Conservation (phyloP, 2,113 vertebrate genomes). For the Otis tarda region DNA sequence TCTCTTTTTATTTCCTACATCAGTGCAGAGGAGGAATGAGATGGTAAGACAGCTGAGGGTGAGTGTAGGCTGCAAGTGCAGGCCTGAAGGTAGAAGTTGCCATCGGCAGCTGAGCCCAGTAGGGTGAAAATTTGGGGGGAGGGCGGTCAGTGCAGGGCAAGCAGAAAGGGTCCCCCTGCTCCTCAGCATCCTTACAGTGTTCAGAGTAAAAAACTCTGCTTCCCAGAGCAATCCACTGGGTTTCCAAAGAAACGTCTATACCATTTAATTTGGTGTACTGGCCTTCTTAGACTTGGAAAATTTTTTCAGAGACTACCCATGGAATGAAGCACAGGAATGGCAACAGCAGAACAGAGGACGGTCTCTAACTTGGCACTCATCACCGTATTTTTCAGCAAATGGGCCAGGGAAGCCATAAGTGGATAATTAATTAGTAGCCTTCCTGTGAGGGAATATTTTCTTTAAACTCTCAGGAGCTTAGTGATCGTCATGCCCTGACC, state of each 20-base stretch:
- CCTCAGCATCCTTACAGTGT: not conserved
- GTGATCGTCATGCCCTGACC: not conserved
- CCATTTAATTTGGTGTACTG: not conserved
- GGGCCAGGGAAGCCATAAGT: not conserved
- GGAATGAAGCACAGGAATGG: not conserved
- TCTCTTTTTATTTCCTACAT: not conserved
- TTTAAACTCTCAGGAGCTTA: not conserved
- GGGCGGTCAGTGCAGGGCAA: not conserved
- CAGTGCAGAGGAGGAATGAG: not conserved
- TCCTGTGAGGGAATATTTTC: not conserved
- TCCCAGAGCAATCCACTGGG: not conserved
- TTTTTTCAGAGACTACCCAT: not conserved
- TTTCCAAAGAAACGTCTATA: not conserved
- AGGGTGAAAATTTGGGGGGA: not conserved
- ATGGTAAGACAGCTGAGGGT: not conserved
- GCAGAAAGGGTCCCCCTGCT: not conserved
- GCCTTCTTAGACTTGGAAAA: not conserved
- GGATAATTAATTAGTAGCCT: not conserved
- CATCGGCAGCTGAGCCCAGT: not conserved
- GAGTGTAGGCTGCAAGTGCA: not conserved
- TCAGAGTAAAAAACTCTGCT: not conserved
- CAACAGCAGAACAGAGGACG: not conserved
- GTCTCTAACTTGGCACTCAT: not conserved
- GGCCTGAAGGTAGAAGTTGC: not conserved
- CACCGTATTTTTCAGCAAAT: accelerated